phyloP scores from a whole-genome alignment of 2,888 invertebrate species.

The Spisula subtruncata region DNA sequence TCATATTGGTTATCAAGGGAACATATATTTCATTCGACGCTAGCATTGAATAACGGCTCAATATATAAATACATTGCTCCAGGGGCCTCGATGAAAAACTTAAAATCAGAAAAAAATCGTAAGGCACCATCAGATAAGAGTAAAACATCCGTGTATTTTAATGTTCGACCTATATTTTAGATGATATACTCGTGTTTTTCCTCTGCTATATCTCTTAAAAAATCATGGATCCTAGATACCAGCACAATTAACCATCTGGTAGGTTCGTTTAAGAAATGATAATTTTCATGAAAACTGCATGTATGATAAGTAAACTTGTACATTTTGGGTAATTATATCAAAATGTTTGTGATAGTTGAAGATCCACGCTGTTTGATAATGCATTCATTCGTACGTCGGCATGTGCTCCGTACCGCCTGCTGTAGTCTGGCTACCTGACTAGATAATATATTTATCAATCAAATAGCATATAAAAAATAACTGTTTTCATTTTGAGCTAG shows the following conservation, averaged over 20 bases:
- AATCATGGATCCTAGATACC: constrained; percentile 4
- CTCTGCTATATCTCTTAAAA: neutral
- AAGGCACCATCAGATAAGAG: neutral
- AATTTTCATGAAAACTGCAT: constrained; percentile 9
- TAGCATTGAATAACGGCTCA: neutral
- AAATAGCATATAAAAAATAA: too few species aligned
- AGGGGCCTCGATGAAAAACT: neutral
- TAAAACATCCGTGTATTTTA: constrained; percentile 4
- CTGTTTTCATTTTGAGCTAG: too few species aligned
- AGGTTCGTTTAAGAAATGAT: constrained; percentile 17
- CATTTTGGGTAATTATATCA: constrained; percentile 18
- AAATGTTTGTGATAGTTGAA: neutral
- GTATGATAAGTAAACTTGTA: constrained; percentile 11
- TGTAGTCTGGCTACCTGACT: too few species aligned
- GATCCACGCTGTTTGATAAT: neutral
- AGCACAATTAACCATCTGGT: constrained; percentile 20
- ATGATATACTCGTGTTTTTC: neutral
- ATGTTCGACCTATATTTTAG: constrained; percentile 19
- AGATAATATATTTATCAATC: too few species aligned
- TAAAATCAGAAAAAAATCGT: neutral
- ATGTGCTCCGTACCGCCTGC: neutral
- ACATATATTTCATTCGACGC: neutral
- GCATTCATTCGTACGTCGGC: constrained; percentile 12
- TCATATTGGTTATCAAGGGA: neutral
- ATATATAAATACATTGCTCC: neutral